A percentile compares a stretch with the other conserved stretches of the same genome.
phyloP scores from a whole-genome alignment of 1,140 invertebrate species.

The Octopus bimaculoides region DNA sequence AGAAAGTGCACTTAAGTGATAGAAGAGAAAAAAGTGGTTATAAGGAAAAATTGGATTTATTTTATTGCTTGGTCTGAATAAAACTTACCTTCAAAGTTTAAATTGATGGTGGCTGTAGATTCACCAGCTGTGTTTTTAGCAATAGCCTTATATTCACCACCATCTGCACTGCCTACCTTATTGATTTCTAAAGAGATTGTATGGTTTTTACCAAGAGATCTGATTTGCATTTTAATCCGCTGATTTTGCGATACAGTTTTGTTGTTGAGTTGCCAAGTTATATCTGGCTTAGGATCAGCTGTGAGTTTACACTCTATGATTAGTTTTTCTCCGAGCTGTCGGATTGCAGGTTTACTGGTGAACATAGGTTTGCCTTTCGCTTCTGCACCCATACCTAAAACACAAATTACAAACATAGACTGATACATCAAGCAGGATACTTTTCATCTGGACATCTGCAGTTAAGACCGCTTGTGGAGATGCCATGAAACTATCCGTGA shows the following conservation, averaged over 20 bases:
- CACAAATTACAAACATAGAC: background rate
- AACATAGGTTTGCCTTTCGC: slow-evolving; percentile 74
- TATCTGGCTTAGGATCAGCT: slow-evolving; percentile 86
- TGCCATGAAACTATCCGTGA: too few relatives aligned
- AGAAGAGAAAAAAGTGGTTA: too few relatives aligned
- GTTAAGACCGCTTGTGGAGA: too few relatives aligned
- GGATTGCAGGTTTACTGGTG: slow-evolving; percentile 91
- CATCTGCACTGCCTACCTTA: slow-evolving; percentile 91
- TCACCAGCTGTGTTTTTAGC: slow-evolving; percentile 96
- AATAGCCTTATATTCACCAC: slow-evolving; percentile 94
- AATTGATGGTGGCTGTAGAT: slow-evolving; percentile 94
- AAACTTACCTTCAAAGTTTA: slow-evolving; percentile 80
- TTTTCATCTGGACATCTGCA: too few relatives aligned
- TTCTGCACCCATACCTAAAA: background rate
- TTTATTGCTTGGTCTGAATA: too few relatives aligned
- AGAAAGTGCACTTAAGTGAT: too few relatives aligned
- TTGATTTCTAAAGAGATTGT: slow-evolving; percentile 82
- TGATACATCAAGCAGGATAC: too few relatives aligned
- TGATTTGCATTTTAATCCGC: slow-evolving; percentile 84
- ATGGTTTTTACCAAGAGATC: slow-evolving; percentile 76
- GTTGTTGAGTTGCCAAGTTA: slow-evolving; percentile 87
- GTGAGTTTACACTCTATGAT: slow-evolving; percentile 93
- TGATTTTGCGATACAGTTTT: slow-evolving; percentile 90
- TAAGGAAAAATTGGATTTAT: too few relatives aligned
- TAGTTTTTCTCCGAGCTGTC: slow-evolving; percentile 81